Evolutionary conservation across 1,140 invertebrate species (phyloP).

Genomic region (Drosophila persimilis): DNA sequence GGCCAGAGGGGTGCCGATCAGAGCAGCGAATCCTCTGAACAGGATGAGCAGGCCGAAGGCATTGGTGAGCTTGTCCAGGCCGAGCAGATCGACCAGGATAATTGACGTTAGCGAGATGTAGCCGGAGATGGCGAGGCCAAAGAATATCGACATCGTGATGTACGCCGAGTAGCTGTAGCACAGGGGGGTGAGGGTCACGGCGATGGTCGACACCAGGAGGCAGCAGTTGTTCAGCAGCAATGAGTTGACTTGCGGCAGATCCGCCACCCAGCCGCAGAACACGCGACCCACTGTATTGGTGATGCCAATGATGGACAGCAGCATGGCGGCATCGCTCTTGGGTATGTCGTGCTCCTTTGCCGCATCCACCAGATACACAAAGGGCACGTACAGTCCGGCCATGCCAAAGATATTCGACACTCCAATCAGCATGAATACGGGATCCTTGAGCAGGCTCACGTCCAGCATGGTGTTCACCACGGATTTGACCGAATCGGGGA

Average conservation of each 20-base stretch:
- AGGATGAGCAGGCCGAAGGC: slow-evolving; percentile 97
- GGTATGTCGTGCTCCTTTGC: slow-evolving; percentile 90
- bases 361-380: slow-evolving; percentile 95
- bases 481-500: slow-evolving; percentile 91
- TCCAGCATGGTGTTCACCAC: slow-evolving; percentile 97
- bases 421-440: slow-evolving; percentile 95
- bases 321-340: slow-evolving; percentile 90
- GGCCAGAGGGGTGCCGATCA: slow-evolving; percentile 91
- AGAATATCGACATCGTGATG: slow-evolving; percentile 93
- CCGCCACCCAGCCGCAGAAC: slow-evolving; percentile 92
- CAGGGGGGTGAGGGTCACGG: slow-evolving; percentile 93
- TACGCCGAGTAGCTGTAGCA: slow-evolving; percentile 91
- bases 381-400: slow-evolving; percentile 97
- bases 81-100: slow-evolving; percentile 97
- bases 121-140: slow-evolving; percentile 97
- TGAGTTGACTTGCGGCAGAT: slow-evolving; percentile 94
- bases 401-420: slow-evolving; percentile 96
- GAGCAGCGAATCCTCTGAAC: slow-evolving; percentile 95
- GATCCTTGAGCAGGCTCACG: slow-evolving; percentile 93
- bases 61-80: slow-evolving; percentile 97
- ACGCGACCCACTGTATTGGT: slow-evolving; percentile 96
- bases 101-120: slow-evolving; percentile 99
- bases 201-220: slow-evolving; percentile 93
- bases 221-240: slow-evolving; percentile 97
- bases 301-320: slow-evolving; percentile 97